Percentiles rank a stretch among this genome's conserved stretches.
These are phyloP conservation scores for Drosophila ezoana DNA, from an alignment of 2,888 invertebrate species.

Conservation along the genomic window DNA sequence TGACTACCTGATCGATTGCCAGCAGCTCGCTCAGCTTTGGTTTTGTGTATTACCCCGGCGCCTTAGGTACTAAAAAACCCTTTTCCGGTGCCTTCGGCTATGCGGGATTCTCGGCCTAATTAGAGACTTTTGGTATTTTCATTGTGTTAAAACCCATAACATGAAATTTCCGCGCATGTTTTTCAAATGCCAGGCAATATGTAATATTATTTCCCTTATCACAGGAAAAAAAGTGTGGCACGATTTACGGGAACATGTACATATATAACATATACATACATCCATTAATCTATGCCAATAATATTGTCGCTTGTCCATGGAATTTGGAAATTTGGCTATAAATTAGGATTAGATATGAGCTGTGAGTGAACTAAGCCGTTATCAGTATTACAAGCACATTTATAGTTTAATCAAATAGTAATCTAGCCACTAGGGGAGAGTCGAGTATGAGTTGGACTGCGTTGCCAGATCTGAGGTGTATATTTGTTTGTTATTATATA, in stretches of 20 bases:
- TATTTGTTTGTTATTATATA: too few species aligned
- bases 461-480: too few species aligned
- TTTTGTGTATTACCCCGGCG: conserved; percentile 68
- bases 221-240: conserved; percentile 29
- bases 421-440: neutral
- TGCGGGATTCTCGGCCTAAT: conserved; percentile 67
- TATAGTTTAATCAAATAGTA: neutral
- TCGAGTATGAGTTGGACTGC: too few species aligned
- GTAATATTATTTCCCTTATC: conserved; percentile 44
- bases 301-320: neutral
- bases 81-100: conserved; percentile 64
- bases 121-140: conserved; percentile 76
- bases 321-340: neutral
- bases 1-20: conserved; percentile 42
- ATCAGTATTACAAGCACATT: conserved; percentile 16
- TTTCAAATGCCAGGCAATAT: conserved; percentile 27
- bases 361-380: neutral
- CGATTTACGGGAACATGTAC: neutral
- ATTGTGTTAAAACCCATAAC: conserved; percentile 78
- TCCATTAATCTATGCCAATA: conserved; percentile 1
- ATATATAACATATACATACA: too few species aligned
- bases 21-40: conserved; percentile 3
- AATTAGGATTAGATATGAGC: conserved; percentile 3
- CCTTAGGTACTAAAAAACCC: conserved; percentile 76
- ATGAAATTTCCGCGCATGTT: conserved; percentile 66